Conservation (phyloP, 1,140 invertebrate species). For the Aculops lycopersici region DNA sequence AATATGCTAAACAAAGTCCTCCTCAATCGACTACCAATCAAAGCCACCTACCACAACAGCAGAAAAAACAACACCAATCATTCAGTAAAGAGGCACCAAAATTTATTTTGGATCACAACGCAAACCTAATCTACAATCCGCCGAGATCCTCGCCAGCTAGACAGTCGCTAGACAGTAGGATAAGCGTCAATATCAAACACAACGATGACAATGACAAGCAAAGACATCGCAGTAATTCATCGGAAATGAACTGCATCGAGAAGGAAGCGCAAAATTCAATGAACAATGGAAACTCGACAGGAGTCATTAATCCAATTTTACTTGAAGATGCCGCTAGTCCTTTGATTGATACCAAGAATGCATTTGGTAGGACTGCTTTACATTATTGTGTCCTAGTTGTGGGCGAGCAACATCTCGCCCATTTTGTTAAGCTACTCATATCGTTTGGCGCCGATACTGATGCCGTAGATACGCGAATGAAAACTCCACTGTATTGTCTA, state of each 20-base stretch:
- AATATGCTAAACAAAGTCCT: background rate
- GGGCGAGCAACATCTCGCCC: background rate
- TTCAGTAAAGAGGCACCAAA: too few relatives aligned
- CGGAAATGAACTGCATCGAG: background rate
- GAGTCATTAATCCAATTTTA: background rate
- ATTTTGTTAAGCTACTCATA: conserved; percentile 42
- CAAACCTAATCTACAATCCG: background rate
- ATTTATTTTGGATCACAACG: too few relatives aligned
- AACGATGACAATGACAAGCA: background rate
- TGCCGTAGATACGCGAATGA: conserved; percentile 33
- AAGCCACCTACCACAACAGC: too few relatives aligned
- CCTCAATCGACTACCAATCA: too few relatives aligned
- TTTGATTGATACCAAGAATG: background rate
- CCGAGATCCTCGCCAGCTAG: background rate
- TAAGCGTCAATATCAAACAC: background rate
- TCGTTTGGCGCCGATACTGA: conserved; percentile 79
- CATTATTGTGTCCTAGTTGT: background rate
- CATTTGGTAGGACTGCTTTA: background rate
- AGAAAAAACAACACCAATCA: too few relatives aligned
- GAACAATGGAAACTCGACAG: background rate
- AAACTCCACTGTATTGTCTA: conserved; percentile 39
- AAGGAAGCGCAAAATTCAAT: background rate
- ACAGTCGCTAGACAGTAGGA: background rate
- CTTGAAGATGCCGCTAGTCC: background rate
- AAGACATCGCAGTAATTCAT: background rate